Evolutionary conservation across 1,140 invertebrate genomes (phyloP).

Genomic region (Papilio dardanus): DNA sequence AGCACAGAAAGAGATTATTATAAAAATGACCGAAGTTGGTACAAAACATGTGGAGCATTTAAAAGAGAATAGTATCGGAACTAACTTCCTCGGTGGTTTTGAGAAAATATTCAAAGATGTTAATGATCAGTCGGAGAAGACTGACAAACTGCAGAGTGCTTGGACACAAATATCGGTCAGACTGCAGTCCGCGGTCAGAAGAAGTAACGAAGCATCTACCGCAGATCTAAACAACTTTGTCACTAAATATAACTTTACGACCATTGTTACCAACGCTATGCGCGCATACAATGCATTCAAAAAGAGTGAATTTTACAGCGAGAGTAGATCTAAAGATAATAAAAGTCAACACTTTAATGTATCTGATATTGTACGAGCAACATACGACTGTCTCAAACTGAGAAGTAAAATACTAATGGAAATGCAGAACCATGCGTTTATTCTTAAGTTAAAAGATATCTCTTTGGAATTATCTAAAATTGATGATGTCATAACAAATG

Average conservation of each 20-base stretch:
- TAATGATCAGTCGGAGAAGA: constrained; percentile 65
- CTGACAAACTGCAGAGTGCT: constrained; percentile 66
- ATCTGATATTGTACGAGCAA: constrained; percentile 69
- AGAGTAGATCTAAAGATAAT: constrained; percentile 63
- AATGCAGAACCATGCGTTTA: constrained; percentile 66
- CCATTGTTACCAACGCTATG: constrained; percentile 58
- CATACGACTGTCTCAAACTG: constrained; percentile 74
- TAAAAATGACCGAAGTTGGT: constrained; percentile 63
- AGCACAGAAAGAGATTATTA: constrained; percentile 64
- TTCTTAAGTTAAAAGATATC: constrained; percentile 75
- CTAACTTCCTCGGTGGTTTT: constrained; percentile 68
- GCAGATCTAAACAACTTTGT: constrained; percentile 71
- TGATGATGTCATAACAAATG: constrained; percentile 64
- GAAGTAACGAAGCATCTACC: constrained; percentile 71
- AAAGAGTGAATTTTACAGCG: constrained; percentile 63
- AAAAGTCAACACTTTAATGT: constrained; percentile 50
- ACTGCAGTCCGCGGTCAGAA: constrained; percentile 71
- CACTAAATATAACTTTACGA: constrained; percentile 66
- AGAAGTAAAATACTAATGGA: constrained; percentile 73
- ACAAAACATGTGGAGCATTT: constrained; percentile 64
- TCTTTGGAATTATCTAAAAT: constrained; percentile 74
- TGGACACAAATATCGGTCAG: constrained; percentile 70
- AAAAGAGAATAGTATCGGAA: constrained; percentile 57
- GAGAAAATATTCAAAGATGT: constrained; percentile 68
- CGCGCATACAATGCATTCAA: constrained; percentile 59